phyloP scores from a whole-genome alignment of 2,113 vertebrate species.

The Chaetodon auriga region DNA sequence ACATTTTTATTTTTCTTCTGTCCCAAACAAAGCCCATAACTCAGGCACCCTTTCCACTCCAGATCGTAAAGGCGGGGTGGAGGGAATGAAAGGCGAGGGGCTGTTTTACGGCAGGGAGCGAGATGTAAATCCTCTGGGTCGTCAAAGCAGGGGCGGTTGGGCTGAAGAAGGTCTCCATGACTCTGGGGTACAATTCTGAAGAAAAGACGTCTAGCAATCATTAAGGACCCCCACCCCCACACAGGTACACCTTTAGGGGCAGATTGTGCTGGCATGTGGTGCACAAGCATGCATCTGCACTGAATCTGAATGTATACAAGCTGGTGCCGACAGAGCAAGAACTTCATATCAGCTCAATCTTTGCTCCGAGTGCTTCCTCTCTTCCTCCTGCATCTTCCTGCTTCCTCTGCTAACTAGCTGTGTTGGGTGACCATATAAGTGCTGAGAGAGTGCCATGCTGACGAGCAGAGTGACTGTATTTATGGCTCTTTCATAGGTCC shows the following conservation, averaged over 20 bases:
- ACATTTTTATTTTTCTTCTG: constrained; percentile 75
- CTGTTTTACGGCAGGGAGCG: constrained; percentile 59
- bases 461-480: constrained; percentile 65
- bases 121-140: constrained; percentile 70
- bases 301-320: background rate
- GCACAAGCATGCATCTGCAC: background rate
- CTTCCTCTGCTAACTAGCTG: constrained; percentile 51
- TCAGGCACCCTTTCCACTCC: constrained; percentile 58
- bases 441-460: constrained; percentile 55
- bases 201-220: constrained; percentile 28
- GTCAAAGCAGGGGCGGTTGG: constrained; percentile 44
- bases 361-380: constrained; percentile 8
- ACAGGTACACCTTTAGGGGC: background rate
- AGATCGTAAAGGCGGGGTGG: constrained; percentile 54
- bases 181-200: constrained; percentile 42
- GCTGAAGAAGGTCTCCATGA: constrained; percentile 30
- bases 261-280: background rate
- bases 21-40: constrained; percentile 77
- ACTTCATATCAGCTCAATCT: constrained; percentile 14
- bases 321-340: background rate
- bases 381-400: constrained; percentile 1
- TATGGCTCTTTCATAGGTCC: constrained; percentile 73
- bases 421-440: constrained; percentile 52
- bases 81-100: constrained; percentile 63
- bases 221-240: constrained; percentile 1